phyloP scores from a whole-genome alignment of 2,113 vertebrate genomes.

The Oenanthe oenanthe region DNA sequence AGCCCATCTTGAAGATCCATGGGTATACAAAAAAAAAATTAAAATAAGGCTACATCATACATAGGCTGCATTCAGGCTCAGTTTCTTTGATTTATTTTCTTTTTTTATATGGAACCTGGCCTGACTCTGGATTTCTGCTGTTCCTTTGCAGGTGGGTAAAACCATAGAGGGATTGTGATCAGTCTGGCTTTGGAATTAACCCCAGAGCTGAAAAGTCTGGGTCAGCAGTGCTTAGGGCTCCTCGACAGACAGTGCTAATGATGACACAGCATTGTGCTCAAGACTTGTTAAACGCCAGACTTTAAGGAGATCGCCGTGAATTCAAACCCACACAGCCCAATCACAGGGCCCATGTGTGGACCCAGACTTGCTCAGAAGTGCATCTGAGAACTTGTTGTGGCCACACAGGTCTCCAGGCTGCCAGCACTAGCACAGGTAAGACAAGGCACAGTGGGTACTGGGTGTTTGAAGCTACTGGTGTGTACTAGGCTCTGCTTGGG shows the following conservation, averaged over 20 bases:
- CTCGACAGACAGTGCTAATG: not conserved
- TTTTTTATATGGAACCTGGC: not conserved
- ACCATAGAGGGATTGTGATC: not conserved
- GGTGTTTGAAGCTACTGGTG: not conserved
- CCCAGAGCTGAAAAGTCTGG: not conserved
- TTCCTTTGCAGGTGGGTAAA: not conserved
- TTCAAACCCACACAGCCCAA: not conserved
- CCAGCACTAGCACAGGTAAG: not conserved
- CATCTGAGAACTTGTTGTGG: not conserved
- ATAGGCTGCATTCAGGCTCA: not conserved
- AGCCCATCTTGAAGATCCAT: not conserved
- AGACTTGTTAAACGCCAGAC: not conserved
- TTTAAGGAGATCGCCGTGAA: accelerated
- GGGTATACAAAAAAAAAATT: not conserved
- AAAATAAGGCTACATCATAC: not conserved
- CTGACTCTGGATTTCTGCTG: not conserved
- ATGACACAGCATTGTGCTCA: not conserved
- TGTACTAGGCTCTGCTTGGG: not conserved
- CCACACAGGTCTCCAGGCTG: not conserved
- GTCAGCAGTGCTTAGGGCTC: not conserved
- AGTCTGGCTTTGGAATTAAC: slow-evolving; percentile 19
- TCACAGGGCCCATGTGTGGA: not conserved
- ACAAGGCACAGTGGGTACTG: not conserved
- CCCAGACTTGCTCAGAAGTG: not conserved
- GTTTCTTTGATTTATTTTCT: slow-evolving; percentile 7